Percentiles rank a stretch among this genome's conserved stretches.
Conservation (phyloP, 37 sponge, comb jelly and placozoan species). For the Ianthella basta region DNA sequence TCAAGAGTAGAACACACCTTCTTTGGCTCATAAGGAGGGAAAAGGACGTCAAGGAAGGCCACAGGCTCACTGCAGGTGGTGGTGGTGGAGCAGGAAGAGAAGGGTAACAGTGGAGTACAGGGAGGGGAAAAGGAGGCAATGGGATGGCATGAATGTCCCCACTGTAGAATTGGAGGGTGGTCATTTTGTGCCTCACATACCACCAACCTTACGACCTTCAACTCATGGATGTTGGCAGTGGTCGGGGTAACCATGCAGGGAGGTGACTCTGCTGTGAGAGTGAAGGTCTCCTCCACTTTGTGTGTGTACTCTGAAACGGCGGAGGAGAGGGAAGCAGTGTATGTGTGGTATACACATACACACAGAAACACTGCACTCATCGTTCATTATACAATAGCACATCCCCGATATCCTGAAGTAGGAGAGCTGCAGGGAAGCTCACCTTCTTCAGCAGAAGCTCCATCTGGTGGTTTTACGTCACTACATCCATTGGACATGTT, state of each 20-base stretch:
- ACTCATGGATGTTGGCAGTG: constrained; percentile 64
- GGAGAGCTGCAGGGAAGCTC: no score
- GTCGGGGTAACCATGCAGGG: constrained; percentile 55
- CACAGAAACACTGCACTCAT: background rate
- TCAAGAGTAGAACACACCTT: constrained; percentile 30
- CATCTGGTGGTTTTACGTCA: no score
- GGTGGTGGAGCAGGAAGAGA: background rate
- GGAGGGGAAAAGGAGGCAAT: background rate
- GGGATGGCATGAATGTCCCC: no score
- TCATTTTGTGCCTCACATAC: background rate
- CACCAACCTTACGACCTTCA: constrained; percentile 41
- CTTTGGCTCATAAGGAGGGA: constrained; percentile 72
- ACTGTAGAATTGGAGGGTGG: background rate
- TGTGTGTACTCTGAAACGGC: background rate
- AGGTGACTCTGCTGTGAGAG: constrained; percentile 33
- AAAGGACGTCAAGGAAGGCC: constrained; percentile 77
- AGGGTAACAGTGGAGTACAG: background rate
- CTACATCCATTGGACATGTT: no score
- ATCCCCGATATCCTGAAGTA: no score
- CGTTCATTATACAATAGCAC: background rate
- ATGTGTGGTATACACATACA: background rate
- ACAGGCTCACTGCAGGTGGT: constrained; percentile 58
- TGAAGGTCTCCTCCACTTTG: background rate
- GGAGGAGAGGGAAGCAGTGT: background rate
- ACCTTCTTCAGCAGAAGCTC: no score